A percentile compares a stretch with the other conserved stretches of the same genome.
phyloP scores from a whole-genome alignment of 2,797 vertebrate species.

The Acipenser oxyrinchus region DNA sequence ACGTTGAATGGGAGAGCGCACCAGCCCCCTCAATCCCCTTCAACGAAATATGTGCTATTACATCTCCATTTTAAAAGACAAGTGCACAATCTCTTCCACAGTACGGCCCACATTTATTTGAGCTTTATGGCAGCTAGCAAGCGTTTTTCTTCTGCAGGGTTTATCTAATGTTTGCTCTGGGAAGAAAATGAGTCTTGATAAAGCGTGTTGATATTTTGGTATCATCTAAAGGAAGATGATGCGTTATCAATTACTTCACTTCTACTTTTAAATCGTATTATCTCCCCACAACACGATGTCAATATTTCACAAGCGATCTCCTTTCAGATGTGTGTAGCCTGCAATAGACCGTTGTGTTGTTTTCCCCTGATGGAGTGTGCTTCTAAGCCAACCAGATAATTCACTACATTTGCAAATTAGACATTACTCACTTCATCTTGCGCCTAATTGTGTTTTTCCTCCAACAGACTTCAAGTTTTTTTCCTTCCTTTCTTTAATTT shows the following conservation, averaged over 20 bases:
- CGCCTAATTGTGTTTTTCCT: too few species aligned
- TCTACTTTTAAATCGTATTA: not conserved
- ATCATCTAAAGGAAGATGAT: not conserved
- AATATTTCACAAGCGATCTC: not conserved
- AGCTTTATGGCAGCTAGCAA: not conserved
- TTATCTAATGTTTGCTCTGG: not conserved
- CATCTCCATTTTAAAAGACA: slow-evolving; percentile 5
- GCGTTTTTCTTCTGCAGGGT: not conserved
- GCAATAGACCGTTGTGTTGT: too few species aligned
- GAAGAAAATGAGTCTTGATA: not conserved
- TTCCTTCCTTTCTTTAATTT: too few species aligned
- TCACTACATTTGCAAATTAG: too few species aligned
- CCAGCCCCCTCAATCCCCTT: slow-evolving; percentile 4
- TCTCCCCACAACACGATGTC: not conserved
- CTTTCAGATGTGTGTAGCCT: too few species aligned
- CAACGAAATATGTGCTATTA: slow-evolving; percentile 6
- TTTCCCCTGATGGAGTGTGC: too few species aligned
- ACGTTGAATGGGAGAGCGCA: slow-evolving; percentile 15
- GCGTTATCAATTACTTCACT: not conserved
- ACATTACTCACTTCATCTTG: too few species aligned
- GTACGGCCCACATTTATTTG: not conserved
- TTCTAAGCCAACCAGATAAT: too few species aligned
- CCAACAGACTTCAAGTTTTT: too few species aligned
- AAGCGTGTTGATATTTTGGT: not conserved
- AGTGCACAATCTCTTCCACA: not conserved